Conservation (phyloP, 2,797 vertebrate genomes). For the Tachyglossus aculeatus region DNA sequence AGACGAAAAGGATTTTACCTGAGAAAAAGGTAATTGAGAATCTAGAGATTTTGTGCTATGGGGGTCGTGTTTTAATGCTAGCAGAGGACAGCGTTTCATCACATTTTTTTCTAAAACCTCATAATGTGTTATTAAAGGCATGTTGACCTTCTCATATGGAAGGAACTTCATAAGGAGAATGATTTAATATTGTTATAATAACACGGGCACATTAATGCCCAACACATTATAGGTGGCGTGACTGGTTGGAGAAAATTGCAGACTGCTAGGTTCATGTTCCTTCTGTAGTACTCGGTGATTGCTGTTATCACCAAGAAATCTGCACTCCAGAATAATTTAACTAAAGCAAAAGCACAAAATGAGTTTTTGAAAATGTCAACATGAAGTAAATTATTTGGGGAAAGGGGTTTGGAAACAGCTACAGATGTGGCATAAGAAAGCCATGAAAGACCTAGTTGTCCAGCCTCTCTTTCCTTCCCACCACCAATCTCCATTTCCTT, state of each 20-base stretch:
- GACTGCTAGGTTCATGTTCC: background rate
- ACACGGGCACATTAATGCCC: background rate
- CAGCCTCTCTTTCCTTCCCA: background rate
- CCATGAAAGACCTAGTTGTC: background rate
- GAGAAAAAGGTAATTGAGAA: constrained; percentile 40
- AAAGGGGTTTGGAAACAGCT: constrained; percentile 24
- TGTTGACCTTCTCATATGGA: too few relatives aligned
- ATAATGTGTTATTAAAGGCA: too few relatives aligned
- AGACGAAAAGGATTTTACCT: constrained; percentile 54
- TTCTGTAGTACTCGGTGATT: background rate
- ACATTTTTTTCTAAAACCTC: background rate
- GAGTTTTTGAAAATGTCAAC: constrained; percentile 9
- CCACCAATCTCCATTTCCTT: background rate
- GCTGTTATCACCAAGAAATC: background rate
- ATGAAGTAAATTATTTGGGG: constrained; percentile 42
- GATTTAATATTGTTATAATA: constrained; percentile 2
- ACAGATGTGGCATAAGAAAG: constrained; percentile 17
- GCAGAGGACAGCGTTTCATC: background rate
- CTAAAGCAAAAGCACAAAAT: constrained; percentile 21
- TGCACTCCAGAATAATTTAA: background rate
- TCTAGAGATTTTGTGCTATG: constrained; percentile 44
- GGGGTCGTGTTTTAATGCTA: constrained; percentile 1
- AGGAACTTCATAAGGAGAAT: constrained; percentile 1
- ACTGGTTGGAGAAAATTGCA: background rate
- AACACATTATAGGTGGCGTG: background rate